Base-by-base conservation (phyloP, 2,113 vertebrate species). In the Terrapene triunguis region DNA sequence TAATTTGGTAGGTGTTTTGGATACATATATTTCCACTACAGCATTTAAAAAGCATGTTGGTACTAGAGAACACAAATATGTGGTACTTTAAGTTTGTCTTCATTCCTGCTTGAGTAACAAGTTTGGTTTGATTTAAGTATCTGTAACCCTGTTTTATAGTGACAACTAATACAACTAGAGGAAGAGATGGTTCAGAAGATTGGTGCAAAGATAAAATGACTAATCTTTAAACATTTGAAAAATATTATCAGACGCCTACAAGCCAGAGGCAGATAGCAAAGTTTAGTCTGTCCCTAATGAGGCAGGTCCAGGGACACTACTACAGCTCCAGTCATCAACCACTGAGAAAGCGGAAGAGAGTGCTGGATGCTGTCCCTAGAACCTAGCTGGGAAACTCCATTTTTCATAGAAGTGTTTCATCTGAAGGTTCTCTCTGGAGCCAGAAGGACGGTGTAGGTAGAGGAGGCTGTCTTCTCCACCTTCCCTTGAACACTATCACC, bases 161-260 rank as follows among this genome's bases (percentile, higher is more conserved):
- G n/a, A 72, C 35, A 38, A 22, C 35, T 19, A 72, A 72, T 72
- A 38, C 48, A 24, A 88, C 47, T 29, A 54, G n/a, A 65, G 35
- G 12, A 32, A 5, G 14, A 88, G 19, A 72, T 27, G 3, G 19
- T 82, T 19, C 6, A 2, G 54, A 6, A 78, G 29, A 55, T 47
- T 35, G 21, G 42, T 0, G 0, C 22, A 6, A 50, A 79, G 44
- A 17, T 17, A 42, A 48, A 27, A 79, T 13, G 4, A 79, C 8
- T 79, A 79, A 79, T 9, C 27, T 72, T 59, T n/a, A 38, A 17
- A 2, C 25, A 9, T 48, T 79, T 79, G 11, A 32, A 21, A 53
- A 16, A 2, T 12, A 5, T n/a, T n/a, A 42, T 72, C 44, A 44
- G 57, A 57, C 42, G 69, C 16, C 29, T 72, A 32, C 38, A 82